Base-by-base conservation (phyloP, 2,888 invertebrate genomes). In the Gisinianus flammeolus region DNA sequence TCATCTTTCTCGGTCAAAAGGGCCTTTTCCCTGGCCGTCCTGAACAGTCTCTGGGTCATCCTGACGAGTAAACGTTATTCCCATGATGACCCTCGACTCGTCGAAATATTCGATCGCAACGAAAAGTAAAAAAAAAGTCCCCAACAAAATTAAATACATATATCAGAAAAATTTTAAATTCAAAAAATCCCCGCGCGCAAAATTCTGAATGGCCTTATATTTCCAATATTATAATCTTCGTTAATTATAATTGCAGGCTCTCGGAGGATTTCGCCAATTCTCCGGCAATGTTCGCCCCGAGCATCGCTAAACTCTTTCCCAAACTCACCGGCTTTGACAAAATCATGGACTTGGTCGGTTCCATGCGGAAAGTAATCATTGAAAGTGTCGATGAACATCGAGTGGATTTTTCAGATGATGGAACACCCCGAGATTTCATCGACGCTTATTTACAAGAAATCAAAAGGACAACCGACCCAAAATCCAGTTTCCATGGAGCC, bases 51-150 rank as follows among this genome's bases (percentile, higher is more conserved):
- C n/a, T n/a, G n/a, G n/a, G n/a, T n/a, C n/a, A n/a, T n/a, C n/a
- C n/a, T n/a, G n/a, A n/a, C n/a, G n/a, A n/a, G n/a, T n/a, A n/a
- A n/a, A n/a, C n/a, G n/a, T n/a, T n/a, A n/a, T n/a, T n/a, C n/a
- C n/a, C 70, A 70, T 22, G 70, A 70, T 24, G 70, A 70, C 26
- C 52, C 54, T 10, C 33, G 24, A 44, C 54, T 70, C 3, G 44
- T 44, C 24, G 24, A 44, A 6, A 24, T 70, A 6, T 70, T 70
- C 26, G 24, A 52, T 6, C 10, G 24, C 6, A 44, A 70, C 24
- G 22, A 31, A 24, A 44, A 70, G 70, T 70, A 52, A 70, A n/a
- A n/a, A n/a, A n/a, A n/a, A n/a, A n/a, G n/a, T n/a, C n/a, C n/a
- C n/a, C n/a, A n/a, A n/a, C n/a, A n/a, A n/a, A n/a, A n/a, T n/a